Evolutionary conservation across 2,888 invertebrate genomes (phyloP).

Genomic region (Anoncus sp.): DNA sequence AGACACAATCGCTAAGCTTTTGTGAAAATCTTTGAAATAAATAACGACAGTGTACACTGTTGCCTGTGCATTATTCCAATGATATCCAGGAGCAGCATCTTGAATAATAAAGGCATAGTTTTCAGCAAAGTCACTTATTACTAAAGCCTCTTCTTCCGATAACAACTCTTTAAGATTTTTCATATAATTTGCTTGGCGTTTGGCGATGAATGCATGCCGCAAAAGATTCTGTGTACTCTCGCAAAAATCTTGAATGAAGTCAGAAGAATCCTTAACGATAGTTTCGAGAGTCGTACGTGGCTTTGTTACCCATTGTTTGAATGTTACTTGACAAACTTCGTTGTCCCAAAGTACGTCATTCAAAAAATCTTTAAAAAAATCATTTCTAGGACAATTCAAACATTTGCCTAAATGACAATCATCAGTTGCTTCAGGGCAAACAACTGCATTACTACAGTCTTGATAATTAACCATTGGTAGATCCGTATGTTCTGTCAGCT

Average conservation of each 20-base stretch:
- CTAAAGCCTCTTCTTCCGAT: too few species aligned
- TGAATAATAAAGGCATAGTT: background rate
- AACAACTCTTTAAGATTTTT: too few species aligned
- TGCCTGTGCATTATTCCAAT: conserved; percentile 14
- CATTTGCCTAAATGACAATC: background rate
- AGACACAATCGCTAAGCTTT: background rate
- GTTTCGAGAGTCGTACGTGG: conserved; percentile 49
- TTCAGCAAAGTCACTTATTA: background rate
- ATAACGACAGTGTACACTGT: background rate
- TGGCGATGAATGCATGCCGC: too few species aligned
- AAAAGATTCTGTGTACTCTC: too few species aligned
- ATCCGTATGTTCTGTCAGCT: too few species aligned
- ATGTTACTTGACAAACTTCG: background rate
- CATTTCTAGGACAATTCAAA: background rate
- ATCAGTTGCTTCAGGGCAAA: too few species aligned
- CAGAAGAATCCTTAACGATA: background rate
- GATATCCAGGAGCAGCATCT: background rate
- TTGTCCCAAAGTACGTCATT: background rate
- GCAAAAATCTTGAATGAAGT: too few species aligned
- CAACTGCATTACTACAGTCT: too few species aligned
- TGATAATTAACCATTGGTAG: too few species aligned
- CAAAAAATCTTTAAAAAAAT: background rate
- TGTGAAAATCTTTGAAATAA: background rate
- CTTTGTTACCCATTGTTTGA: conserved; percentile 43
- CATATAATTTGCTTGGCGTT: too few species aligned